Conservation (phyloP, 53 echinoderm and acorn worm species). For the Henricia sp. region DNA sequence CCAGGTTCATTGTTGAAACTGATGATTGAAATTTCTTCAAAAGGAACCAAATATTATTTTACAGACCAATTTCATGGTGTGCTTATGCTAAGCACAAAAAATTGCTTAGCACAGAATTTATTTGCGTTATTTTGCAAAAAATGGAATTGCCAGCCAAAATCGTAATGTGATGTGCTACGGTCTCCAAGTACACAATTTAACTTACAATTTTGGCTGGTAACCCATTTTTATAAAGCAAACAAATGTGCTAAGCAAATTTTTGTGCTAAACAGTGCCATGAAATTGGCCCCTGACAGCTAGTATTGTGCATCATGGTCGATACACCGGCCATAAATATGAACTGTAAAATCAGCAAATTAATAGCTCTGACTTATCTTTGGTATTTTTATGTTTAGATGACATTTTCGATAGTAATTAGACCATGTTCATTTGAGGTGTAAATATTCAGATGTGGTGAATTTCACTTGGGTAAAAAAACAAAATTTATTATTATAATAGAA, state of each 20-base stretch:
- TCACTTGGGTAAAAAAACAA: conserved; percentile 13
- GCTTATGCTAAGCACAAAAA: no score
- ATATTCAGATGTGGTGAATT: conserved; percentile 33
- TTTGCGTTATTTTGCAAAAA: no score
- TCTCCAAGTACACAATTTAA: no score
- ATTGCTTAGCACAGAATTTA: no score
- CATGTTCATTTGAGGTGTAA: background rate
- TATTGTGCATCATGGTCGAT: background rate
- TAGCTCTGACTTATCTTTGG: background rate
- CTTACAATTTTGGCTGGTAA: no score
- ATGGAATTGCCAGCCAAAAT: no score
- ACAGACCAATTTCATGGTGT: no score
- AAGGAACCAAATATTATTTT: no score
- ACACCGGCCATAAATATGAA: background rate
- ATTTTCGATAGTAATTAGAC: background rate
- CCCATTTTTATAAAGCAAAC: no score
- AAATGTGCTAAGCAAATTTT: background rate
- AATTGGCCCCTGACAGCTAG: background rate
- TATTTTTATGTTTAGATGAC: background rate
- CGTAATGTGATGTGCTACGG: no score
- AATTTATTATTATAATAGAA: conserved; percentile 23
- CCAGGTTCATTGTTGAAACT: no score
- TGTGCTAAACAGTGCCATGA: background rate
- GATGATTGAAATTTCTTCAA: no score
- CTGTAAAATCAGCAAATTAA: background rate